A percentile compares a stretch with the other conserved stretches of the same genome.
phyloP scores from a whole-genome alignment of 2,113 vertebrate species.

The Paramormyrops kingsleyae region DNA sequence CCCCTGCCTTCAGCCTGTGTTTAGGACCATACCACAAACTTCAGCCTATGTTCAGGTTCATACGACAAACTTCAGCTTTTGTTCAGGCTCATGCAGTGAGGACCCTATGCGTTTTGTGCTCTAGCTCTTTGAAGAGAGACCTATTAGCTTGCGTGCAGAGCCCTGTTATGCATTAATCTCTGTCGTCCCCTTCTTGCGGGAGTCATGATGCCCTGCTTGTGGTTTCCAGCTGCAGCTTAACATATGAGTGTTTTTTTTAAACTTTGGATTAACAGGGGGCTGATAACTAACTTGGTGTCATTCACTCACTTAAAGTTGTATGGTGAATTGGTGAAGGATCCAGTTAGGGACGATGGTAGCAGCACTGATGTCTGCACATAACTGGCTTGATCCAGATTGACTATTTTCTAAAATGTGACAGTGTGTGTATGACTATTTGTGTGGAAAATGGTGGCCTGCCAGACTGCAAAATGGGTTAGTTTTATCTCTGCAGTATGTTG shows the following conservation, averaged over 20 bases:
- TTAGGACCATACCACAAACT: not conserved
- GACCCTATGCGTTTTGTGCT: not conserved
- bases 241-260: not conserved
- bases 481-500: not conserved
- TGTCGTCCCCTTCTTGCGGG: not conserved
- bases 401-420: not conserved
- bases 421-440: not conserved
- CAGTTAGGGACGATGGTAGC: not conserved
- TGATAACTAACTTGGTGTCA: not conserved
- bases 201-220: not conserved
- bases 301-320: not conserved
- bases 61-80: not conserved
- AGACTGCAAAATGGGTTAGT: not conserved
- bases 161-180: not conserved
- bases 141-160: not conserved
- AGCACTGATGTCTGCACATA: not conserved
- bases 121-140: not conserved
- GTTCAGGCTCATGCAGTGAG: not conserved
- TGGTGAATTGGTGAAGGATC: not conserved
- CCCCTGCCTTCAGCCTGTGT: not conserved
- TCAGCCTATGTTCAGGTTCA: not conserved
- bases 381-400: not conserved
- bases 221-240: not conserved
- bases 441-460: not conserved
- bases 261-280: not conserved